Evolutionary conservation across 2,888 invertebrate genomes (phyloP).

Genomic region (Lasioglossum zephyrum): DNA sequence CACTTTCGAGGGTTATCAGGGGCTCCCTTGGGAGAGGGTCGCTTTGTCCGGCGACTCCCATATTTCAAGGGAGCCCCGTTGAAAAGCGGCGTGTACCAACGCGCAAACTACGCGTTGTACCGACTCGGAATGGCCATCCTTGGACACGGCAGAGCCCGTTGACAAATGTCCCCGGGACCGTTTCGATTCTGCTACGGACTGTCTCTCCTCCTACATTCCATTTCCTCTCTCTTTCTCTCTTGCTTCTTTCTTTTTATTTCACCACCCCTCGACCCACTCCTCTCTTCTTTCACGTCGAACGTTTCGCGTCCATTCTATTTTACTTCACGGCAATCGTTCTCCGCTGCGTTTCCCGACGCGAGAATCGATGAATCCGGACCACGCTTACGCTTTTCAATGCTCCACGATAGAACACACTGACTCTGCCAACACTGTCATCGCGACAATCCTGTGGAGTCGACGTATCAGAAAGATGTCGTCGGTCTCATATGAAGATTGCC

Average conservation of each 20-base stretch:
- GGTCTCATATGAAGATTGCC: no score
- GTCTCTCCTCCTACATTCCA: not conserved
- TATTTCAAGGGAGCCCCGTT: conserved; percentile 70
- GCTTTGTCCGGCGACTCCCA: conserved; percentile 73
- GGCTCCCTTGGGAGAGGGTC: conserved; percentile 68
- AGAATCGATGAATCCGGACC: not conserved
- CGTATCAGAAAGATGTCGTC: no score
- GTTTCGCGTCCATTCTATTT: not conserved
- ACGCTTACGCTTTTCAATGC: not conserved
- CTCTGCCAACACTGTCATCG: not conserved
- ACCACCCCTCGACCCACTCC: not conserved
- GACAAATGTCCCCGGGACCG: conserved; percentile 61
- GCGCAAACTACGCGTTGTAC: conserved; percentile 62
- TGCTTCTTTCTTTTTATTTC: not conserved
- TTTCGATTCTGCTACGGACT: conserved; percentile 30
- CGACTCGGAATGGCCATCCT: conserved; percentile 41
- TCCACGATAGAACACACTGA: no score
- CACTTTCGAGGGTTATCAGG: conserved; percentile 75
- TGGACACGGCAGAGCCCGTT: conserved; percentile 49
- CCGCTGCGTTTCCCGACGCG: not conserved
- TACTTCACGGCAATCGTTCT: not conserved
- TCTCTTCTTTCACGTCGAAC: not conserved
- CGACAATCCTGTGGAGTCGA: not conserved
- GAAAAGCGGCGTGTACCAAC: conserved; percentile 68
- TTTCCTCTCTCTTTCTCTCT: not conserved